Base-by-base conservation (phyloP, 2,888 invertebrate genomes). In the Sesia bembeciformis region DNA sequence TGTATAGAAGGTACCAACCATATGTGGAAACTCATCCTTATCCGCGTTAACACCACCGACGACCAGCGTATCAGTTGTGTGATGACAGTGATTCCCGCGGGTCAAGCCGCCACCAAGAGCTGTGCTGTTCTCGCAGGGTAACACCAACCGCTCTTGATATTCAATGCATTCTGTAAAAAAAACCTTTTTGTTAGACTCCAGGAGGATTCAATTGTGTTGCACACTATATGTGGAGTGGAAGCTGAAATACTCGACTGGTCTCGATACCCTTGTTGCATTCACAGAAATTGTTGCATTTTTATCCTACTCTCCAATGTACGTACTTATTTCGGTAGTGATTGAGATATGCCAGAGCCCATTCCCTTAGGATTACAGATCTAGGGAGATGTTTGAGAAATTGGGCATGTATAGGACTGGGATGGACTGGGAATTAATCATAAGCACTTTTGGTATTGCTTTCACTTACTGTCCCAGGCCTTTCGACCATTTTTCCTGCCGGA, bases 401-500 rank as follows among this genome's bases (percentile, higher is more conserved):
- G 23, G 23, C 23, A 23, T 23, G 1, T 23, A 23, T 23, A 23
- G 23, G 23, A 23, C 23, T 23, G 23, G 23, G 2, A 2, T 23
- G 23, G 23, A 23, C 23, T 23, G 23, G 23, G 23, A 23, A 23
- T 2, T 23, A 23, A 23, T 23, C 23, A 23, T 23, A 23, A 23
- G 23, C 23, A 23, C 23, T 23, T 23, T 23, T 23, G 23, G 23
- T 23, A 23, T 23, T 23, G 23, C 23, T 6, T 8, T 39, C 54
- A 76, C 78, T 68, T 52, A 81, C 80, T 81, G 52, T 81, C 80
- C 66, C 72, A 76, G 0, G 80, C 76, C 40, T 77, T 81, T 54
- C 66, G 68, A 0, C 79, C 78, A 0, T 68, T 79, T 55, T 60
- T 71, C 3, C 59, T 54, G 0, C 68, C 49, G 0, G 79, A 80